Evolutionary conservation across 2,113 vertebrate genomes (phyloP).

Genomic region (Zapus hudsonius): DNA sequence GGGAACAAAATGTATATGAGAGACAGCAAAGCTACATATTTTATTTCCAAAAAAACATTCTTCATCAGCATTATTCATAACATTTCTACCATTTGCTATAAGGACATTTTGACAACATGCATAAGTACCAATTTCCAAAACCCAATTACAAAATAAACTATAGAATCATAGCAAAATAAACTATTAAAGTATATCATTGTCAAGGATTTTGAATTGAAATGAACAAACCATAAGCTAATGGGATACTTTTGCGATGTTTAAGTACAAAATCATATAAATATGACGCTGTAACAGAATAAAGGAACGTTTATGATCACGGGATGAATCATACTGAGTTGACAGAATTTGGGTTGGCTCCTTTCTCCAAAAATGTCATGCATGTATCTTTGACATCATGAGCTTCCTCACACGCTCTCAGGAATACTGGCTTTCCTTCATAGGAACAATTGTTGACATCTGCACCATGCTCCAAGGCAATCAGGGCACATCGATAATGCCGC

Average conservation of each 20-base stretch:
- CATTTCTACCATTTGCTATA: slow-evolving; percentile 17
- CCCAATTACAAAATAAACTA: not conserved
- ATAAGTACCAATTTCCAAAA: slow-evolving; percentile 34
- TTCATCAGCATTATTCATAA: not conserved
- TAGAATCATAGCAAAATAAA: not conserved
- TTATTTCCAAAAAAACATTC: slow-evolving; percentile 29
- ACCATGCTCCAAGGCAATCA: slow-evolving; percentile 87
- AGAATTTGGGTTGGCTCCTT: slow-evolving; percentile 91
- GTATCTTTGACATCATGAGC: slow-evolving; percentile 86
- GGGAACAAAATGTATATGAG: not conserved
- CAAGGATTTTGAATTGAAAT: slow-evolving; percentile 34
- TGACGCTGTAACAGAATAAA: not conserved
- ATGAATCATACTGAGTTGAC: slow-evolving; percentile 84
- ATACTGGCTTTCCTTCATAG: slow-evolving; percentile 87
- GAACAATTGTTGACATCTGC: slow-evolving; percentile 93
- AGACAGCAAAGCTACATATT: not conserved
- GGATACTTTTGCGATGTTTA: slow-evolving; percentile 39
- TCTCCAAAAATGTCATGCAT: slow-evolving; percentile 90
- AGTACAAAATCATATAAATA: slow-evolving; percentile 42
- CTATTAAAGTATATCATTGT: slow-evolving; percentile 11
- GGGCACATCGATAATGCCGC: slow-evolving; percentile 88
- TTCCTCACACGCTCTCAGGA: slow-evolving; percentile 91
- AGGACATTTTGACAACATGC: slow-evolving; percentile 30
- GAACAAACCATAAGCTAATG: slow-evolving; percentile 17
- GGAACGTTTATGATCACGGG: slow-evolving; percentile 66